Conservation (phyloP, 2,113 vertebrate species). For the Motacilla alba region DNA sequence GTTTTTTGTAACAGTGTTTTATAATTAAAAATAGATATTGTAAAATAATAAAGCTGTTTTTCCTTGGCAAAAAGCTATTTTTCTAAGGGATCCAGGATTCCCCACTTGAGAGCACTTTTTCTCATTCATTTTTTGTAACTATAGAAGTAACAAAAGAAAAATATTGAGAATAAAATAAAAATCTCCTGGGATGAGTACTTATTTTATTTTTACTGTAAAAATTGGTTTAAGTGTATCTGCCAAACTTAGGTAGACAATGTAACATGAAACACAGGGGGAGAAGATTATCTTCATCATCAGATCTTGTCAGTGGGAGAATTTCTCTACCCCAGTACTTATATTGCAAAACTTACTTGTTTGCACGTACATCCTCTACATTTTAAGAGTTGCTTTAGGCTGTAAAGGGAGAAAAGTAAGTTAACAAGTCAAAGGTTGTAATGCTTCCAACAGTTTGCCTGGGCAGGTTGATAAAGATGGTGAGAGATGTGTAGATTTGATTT, state of each 20-base stretch:
- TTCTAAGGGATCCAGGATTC: not conserved
- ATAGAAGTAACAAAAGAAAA: not conserved
- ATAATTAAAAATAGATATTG: not conserved
- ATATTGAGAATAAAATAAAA: not conserved
- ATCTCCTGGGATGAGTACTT: not conserved
- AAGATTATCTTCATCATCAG: not conserved
- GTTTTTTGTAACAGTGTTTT: not conserved
- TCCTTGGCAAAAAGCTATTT: not conserved
- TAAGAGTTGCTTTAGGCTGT: constrained; percentile 66
- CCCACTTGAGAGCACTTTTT: not conserved
- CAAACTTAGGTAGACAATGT: not conserved
- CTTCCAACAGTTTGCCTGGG: constrained; percentile 37
- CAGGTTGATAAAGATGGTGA: constrained; percentile 17
- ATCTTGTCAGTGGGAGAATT: constrained; percentile 12
- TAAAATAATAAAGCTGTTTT: not conserved
- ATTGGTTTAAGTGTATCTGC: not conserved
- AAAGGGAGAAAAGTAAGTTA: constrained; percentile 74
- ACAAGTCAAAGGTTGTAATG: constrained; percentile 66
- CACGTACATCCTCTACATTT: not conserved
- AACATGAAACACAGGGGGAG: not conserved
- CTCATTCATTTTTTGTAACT: not conserved
- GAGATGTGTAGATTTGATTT: not conserved
- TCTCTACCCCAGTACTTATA: not conserved
- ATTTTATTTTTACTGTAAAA: not conserved
- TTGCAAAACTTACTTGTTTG: constrained; percentile 45